These are phyloP conservation scores for Boloria selene DNA, from an alignment of 2,888 invertebrate genomes.

Conservation along the genomic window DNA sequence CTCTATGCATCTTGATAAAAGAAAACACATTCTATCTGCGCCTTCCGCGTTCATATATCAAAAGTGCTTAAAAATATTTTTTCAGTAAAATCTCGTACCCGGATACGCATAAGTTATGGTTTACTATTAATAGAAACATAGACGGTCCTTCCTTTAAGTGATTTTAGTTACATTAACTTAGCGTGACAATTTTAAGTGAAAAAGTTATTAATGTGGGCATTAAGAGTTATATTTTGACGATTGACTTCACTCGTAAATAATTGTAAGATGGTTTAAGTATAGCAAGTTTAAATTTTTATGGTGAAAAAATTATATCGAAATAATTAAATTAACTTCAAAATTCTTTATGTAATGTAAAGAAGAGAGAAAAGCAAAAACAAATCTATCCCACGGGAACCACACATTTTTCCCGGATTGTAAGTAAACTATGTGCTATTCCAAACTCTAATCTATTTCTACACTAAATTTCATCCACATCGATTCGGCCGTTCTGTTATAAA, in stretches of 20 bases:
- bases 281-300: no score
- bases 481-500: no score
- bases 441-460: no score
- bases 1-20: constrained; percentile 8
- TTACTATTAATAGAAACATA: constrained; percentile 24
- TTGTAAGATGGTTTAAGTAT: no score
- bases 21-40: constrained; percentile 15
- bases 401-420: no score
- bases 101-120: constrained; percentile 38
- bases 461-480: no score
- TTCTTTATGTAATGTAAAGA: no score
- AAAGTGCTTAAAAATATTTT: constrained; percentile 31
- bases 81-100: constrained; percentile 32
- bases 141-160: constrained; percentile 24
- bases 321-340: no score
- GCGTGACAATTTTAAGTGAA: constrained; percentile 28
- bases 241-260: not conserved
- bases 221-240: not conserved
- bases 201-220: constrained; percentile 17
- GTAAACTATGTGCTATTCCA: no score
- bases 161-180: constrained; percentile 27
- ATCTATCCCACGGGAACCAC: no score
- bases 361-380: no score
- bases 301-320: no score
- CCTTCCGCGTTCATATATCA: constrained; percentile 29